Evolutionary conservation across 2,797 vertebrate genomes (phyloP), one percentile per base, ranked within the genome.

Genomic region (Zonotrichia albicollis): DNA sequence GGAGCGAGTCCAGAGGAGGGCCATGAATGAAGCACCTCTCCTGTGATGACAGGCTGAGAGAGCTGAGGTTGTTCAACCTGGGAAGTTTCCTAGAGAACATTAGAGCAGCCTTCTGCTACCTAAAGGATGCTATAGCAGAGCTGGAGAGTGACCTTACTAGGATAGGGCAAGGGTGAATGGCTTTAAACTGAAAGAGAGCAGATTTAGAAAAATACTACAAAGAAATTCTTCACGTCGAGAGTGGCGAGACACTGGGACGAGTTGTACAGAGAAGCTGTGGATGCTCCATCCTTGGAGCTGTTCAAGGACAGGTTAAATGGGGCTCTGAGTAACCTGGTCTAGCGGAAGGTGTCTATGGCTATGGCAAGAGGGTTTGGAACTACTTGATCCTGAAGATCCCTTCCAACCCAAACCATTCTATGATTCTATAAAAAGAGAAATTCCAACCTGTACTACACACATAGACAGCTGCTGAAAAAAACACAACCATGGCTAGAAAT

Each of bases 171-270:
- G 11, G 45, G 6, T 22, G 30, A 53, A 65, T 46, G 21, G 34
- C 30, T 89, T 64, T 64, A 51, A 50, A 58, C 6, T 34, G 57
- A 76, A 46, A 16, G n/a, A 50, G 18, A 30, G 40, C 5, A 54
- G 4, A 8, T 73, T 78, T n/a, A 77, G 65, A 34, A 71, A 84
- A 48, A 42, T 6, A 78, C 12, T 19, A 67, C 13, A 27, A 78
- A 66, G 34, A 43, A 78, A 79, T 67, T 54, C 16, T 73, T 78
- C 57, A 48, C 30, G 48, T 53, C 1, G 6, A 84, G 67, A 65
- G 36, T 29, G 27, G 11, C 0, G 0, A 60, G 45, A 72, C 40
- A 36, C 19, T 54, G 66, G 22, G 36, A 51, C 0, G 0, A 22
- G 30, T 9, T 78, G 74, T 27, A 12, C 46, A 61, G 54, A 73